These are phyloP conservation scores for Platichthys stellatus DNA, from an alignment of 2,113 vertebrate species.

Conservation along the genomic window DNA sequence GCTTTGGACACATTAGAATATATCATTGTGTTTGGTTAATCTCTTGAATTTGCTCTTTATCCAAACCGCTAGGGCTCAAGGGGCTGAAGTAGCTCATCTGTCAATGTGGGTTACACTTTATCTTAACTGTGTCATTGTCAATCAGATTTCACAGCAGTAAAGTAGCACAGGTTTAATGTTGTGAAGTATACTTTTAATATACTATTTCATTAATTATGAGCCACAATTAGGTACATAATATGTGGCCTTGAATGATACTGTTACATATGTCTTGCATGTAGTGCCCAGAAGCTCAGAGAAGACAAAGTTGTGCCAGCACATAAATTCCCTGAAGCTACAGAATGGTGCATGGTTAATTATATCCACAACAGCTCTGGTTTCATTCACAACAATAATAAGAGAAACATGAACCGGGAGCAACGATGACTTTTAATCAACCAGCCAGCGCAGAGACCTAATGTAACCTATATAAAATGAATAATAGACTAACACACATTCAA, in stretches of 20 bases:
- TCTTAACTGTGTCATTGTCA: too few relatives aligned
- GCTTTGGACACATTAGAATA: too few relatives aligned
- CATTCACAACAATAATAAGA: conserved; percentile 4
- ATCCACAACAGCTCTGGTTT: conserved; percentile 16
- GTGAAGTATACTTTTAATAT: too few relatives aligned
- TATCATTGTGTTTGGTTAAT: too few relatives aligned
- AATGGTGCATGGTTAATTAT: conserved; percentile 30
- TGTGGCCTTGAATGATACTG: too few relatives aligned
- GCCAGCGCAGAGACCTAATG: not conserved
- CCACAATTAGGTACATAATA: too few relatives aligned
- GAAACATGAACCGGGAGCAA: not conserved
- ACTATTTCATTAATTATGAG: not conserved
- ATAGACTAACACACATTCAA: not conserved
- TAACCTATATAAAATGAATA: conserved; percentile 11
- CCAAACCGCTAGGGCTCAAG: too few relatives aligned
- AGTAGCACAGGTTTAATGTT: too few relatives aligned
- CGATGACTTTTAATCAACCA: conserved; percentile 9
- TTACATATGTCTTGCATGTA: not conserved
- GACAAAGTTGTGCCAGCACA: not conserved
- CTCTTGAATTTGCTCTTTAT: too few relatives aligned
- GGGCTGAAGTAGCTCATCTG: too few relatives aligned
- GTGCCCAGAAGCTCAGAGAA: not conserved
- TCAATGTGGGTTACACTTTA: too few relatives aligned
- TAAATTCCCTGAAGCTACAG: conserved; percentile 10
- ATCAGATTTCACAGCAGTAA: too few relatives aligned